phyloP scores from a whole-genome alignment of 1,140 invertebrate genomes.

The Bombus sylvicola region DNA sequence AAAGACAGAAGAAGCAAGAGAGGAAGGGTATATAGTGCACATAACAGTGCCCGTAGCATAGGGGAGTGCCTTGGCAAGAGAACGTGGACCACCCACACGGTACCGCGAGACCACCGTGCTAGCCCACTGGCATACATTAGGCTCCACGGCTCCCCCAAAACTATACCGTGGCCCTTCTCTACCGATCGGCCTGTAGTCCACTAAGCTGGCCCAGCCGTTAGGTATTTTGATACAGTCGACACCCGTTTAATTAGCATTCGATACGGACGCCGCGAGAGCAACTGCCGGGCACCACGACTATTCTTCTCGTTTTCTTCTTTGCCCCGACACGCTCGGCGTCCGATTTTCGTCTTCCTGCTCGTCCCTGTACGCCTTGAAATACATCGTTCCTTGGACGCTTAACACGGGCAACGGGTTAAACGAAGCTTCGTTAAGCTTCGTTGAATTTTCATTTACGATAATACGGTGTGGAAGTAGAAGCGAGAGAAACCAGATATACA shows the following conservation, averaged over 20 bases:
- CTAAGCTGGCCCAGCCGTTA: slow-evolving; percentile 72
- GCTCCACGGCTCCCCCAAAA: slow-evolving; percentile 78
- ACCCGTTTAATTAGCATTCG: slow-evolving; percentile 82
- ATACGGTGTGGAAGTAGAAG: no score
- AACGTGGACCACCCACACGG: slow-evolving; percentile 82
- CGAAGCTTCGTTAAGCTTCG: neutral
- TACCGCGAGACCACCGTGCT: slow-evolving; percentile 82
- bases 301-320: slow-evolving; percentile 42
- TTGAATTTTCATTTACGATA: neutral
- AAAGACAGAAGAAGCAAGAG: slow-evolving; percentile 33
- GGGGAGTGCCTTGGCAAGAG: slow-evolving; percentile 79
- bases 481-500: neutral
- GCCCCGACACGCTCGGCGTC: slow-evolving; percentile 46
- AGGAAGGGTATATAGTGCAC: slow-evolving; percentile 71
- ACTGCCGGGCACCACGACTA: slow-evolving; percentile 61
- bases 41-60: slow-evolving; percentile 71
- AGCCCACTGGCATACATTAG: slow-evolving; percentile 83
- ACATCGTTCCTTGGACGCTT: neutral
- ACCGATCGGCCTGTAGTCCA: slow-evolving; percentile 50
- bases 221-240: slow-evolving; percentile 81
- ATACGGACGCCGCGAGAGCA: slow-evolving; percentile 76
- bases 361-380: slow-evolving; percentile 1
- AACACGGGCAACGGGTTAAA: neutral
- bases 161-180: slow-evolving; percentile 70
- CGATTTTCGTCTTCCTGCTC: slow-evolving; percentile 60